Evolutionary conservation across 2,113 vertebrate species (phyloP), one percentile per base, ranked within the genome.

Genomic region (Sinocyclocheilus rhinocerous): DNA sequence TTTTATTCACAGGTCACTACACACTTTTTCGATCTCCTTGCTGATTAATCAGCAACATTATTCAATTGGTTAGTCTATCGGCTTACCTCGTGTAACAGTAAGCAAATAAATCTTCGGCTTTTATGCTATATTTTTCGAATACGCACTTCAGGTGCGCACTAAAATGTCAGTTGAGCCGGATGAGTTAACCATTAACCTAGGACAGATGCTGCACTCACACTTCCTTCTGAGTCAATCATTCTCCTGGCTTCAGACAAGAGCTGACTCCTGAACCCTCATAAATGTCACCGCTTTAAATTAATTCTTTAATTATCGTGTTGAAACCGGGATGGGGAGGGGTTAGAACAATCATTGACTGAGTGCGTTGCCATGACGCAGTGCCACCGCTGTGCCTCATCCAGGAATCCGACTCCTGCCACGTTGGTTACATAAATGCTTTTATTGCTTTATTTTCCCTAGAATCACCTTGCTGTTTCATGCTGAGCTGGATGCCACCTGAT

Each of bases 101-200:
- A 81, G 20, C 57, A 81, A 36, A 9, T 20, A 22, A n/a, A 11
- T 81, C 3, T 65, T 61, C 9, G 2, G 12, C 15, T 81, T 63
- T 39, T 57, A n/a, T 57, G 26, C 15, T 12, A 29, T 65, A 52
- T 24, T 77, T 20, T 48, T 52, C 0, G 7, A 24, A 36, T 3
- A 59, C 11, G 57, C 20, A 26, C 12, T 73, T 81, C 67, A 73
- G 55, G 18, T 63, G 18, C 20, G 48, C 57, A 57, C 82, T 82
- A 48, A 81, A 86, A 65, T 75, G 78, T 80, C 78, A 52, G 52
- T 73, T 75, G 69, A 86, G 67, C 24, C 12, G 39, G 73, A 50
- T 24, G 67, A 42, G 87, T 90, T 89, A 88, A 83, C 87, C 81
- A 87, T 89, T 89, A 91, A 88, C 88, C 84, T 61, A 59, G 18